A percentile compares a stretch with the other conserved stretches of the same genome.
phyloP scores from a whole-genome alignment of 92 coral and sea anemone genomes.

The Porites rus region DNA sequence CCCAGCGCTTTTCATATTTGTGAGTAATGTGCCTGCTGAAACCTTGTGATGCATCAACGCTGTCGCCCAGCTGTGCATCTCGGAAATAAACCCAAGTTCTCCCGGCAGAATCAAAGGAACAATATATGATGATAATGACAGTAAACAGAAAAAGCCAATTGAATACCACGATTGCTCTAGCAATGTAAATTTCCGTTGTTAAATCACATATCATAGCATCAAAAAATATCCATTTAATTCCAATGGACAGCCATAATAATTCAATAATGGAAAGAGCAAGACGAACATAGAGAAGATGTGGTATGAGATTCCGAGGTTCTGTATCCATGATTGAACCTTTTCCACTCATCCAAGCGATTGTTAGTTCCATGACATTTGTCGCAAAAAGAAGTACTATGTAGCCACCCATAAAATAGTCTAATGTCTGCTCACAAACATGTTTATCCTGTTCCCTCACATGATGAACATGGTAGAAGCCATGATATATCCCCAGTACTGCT shows the following conservation, averaged over 20 bases:
- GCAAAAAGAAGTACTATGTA: slow-evolving; percentile 95
- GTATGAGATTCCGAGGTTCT: slow-evolving; percentile 89
- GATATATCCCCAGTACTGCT: slow-evolving; percentile 75
- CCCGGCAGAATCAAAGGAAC: slow-evolving; percentile 97
- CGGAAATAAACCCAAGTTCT: slow-evolving; percentile 87
- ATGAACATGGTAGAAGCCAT: slow-evolving; percentile 80
- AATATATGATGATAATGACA: slow-evolving; percentile 75
- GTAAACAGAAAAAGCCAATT: slow-evolving; percentile 95
- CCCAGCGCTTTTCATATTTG: slow-evolving; percentile 89
- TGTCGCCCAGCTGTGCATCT: slow-evolving; percentile 76
- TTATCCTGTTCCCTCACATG: slow-evolving; percentile 38
- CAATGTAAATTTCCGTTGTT: slow-evolving; percentile 76
- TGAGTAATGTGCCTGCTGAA: slow-evolving; percentile 75
- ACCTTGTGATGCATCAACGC: slow-evolving; percentile 63
- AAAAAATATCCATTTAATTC: slow-evolving; percentile 94
- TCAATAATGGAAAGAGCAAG: slow-evolving; percentile 84
- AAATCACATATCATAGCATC: slow-evolving; percentile 65
- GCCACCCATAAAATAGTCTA: slow-evolving; percentile 96
- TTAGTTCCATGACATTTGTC: slow-evolving; percentile 91
- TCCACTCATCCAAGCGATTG: slow-evolving; percentile 96
- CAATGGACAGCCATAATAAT: slow-evolving; percentile 91
- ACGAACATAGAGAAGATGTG: slow-evolving; percentile 87
- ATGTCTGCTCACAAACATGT: slow-evolving; percentile 87
- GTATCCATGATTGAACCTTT: slow-evolving; percentile 96
- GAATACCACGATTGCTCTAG: slow-evolving; percentile 89